Conservation (phyloP, 2,113 vertebrate genomes). For the Erythrocebus patas region DNA sequence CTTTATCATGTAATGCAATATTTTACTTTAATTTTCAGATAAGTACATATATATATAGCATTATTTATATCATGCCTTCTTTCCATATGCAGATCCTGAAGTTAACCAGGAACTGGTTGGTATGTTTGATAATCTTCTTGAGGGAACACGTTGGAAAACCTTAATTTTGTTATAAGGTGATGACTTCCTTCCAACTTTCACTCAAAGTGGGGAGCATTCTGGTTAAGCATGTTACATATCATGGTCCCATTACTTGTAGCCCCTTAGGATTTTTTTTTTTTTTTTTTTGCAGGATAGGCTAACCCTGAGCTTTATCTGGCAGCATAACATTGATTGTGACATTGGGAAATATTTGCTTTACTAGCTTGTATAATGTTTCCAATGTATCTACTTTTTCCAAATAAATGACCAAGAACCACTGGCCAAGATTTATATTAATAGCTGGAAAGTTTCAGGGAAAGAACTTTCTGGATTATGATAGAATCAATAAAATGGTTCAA, state of each 20-base stretch:
- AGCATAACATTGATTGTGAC: background rate
- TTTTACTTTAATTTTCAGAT: constrained; percentile 44
- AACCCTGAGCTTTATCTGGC: background rate
- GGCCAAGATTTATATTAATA: background rate
- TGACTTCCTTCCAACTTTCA: background rate
- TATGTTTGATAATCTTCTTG: background rate
- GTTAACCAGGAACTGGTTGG: background rate
- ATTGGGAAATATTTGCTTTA: background rate
- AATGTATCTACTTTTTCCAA: background rate
- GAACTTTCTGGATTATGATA: constrained; percentile 9
- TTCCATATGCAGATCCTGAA: background rate
- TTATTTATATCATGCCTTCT: constrained; percentile 10
- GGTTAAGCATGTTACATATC: background rate
- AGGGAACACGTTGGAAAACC: constrained; percentile 20
- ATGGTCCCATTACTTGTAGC: background rate
- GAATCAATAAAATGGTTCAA: background rate
- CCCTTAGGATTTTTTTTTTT: constrained; percentile 5
- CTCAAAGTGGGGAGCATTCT: background rate
- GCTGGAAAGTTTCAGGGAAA: background rate
- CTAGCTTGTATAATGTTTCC: background rate
- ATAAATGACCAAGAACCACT: constrained; percentile 21
- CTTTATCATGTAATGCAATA: no score
- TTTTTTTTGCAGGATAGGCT: background rate
- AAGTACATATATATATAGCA: background rate
- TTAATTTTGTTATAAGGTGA: constrained; percentile 18